phyloP scores from a whole-genome alignment of 53 echinoderm and acorn worm species.

The Mesocentrotus franciscanus region DNA sequence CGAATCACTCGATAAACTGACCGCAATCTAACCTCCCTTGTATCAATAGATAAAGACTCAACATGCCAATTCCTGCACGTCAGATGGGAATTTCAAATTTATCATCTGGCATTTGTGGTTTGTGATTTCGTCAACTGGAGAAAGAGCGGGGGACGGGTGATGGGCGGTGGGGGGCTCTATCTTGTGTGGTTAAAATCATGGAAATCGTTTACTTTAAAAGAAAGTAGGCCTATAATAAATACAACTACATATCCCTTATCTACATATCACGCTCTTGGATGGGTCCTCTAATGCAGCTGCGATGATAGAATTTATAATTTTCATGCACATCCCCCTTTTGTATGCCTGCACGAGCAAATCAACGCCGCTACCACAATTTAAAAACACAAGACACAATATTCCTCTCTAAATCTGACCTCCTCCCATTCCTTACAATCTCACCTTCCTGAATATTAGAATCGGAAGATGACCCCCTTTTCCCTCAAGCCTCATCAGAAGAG shows the following conservation, averaged over 20 bases:
- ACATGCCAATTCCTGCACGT: neutral
- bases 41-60: neutral
- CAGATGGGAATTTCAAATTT: too few species aligned
- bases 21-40: neutral
- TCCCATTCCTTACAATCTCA: neutral
- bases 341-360: neutral
- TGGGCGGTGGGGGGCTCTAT: too few species aligned
- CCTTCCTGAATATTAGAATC: neutral
- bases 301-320: neutral
- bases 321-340: neutral
- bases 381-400: neutral
- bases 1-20: neutral
- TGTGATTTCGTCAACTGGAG: too few species aligned
- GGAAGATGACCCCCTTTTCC: neutral
- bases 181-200: too few species aligned
- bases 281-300: too few species aligned
- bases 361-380: neutral
- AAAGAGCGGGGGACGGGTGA: too few species aligned
- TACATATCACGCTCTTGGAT: too few species aligned
- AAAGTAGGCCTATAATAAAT: too few species aligned
- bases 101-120: too few species aligned
- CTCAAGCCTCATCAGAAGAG: constrained; percentile 31
- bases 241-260: too few species aligned
- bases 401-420: neutral
- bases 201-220: too few species aligned